Evolutionary conservation across 2,888 invertebrate species (phyloP), one percentile per base, ranked within the genome.

Genomic region (Diabrotica balteata): DNA sequence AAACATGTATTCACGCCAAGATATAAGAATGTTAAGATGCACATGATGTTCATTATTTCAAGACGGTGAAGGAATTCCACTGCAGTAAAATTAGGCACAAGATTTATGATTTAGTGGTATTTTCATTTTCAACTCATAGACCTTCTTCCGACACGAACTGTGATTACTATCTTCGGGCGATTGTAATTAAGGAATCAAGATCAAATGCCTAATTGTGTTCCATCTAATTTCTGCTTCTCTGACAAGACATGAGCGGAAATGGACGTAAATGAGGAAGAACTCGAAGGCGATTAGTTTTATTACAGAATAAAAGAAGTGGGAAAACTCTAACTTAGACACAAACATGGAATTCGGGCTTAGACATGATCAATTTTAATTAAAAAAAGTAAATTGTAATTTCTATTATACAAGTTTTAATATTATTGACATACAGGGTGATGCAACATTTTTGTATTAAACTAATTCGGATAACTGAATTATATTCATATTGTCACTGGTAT

Each of bases 201-300:
- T 62, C 47, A 62, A 62, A 47, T 62, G 47, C 49, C 55, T 62
- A 62, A 62, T 62, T 62, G 54, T 54, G 62, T 55, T 62, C 47
- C 49, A 62, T 62, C 62, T 62, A 62, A 62, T 62, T 53, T 55
- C 62, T 55, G 49, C n/a, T 47, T 54, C 43, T 62, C 54, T 62
- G 62, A 62, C 62, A 62, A 42, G 62, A 62, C 43, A 49, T 42
- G 32, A 62, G 55, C 54, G 62, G 62, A 62, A 49, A 62, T 55
- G 42, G 52, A 22, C 43, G 62, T 53, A 54, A 54, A 62, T 49
- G 49, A 62, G 55, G 62, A 62, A 61, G 61, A 61, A 47, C 46
- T 46, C 47, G 22, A 4, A 59, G 42, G n/a, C 32, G 59, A 49
- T 49, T 57, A 45, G 44, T 45, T 22, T 45, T 45, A 44, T 17